Evolutionary conservation across 2,113 vertebrate genomes (phyloP), one percentile per base, ranked within the genome.

Genomic region (Melanerpes aurifrons): DNA sequence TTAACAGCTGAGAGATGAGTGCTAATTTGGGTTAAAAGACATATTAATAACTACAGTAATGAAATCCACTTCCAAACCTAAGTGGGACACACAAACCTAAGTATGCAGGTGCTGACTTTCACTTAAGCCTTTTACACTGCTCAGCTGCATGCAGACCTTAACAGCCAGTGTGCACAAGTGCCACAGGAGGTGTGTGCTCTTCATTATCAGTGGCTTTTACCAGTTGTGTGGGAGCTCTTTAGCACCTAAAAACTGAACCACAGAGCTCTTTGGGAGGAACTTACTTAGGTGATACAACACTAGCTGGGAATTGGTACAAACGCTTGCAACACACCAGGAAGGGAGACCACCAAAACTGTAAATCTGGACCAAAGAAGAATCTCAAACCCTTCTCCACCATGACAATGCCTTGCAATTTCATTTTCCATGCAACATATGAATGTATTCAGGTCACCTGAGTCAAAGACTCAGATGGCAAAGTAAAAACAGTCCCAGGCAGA

Each of bases 91-190:
- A 47, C 7, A 57, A 57, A 50, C 58, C 20, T 20, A 58, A 82
- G 47, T 14, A 59, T 0, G 3, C 25, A 35, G 21, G 3, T 83
- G 58, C 20, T 2, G 0, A 53, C 68, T 93, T 71, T 88, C 3
- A 0, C 29, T 32, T 7, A 25, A 80, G 14, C 15, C 12, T 67
- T 68, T 48, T 7, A 15, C 13, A 4, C 28, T 18, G 31, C 61
- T 53, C 1, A 4, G 32, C 69, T 62, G 24, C 6, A 45, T 26
- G 6, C 7, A 43, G 47, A 50, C 25, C 29, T 29, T 14, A 54
- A 48, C 0, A 80, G 31, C 10, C 53, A 31, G 21, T 4, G 21
- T 11, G 57, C 25, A 48, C 21, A 40, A 28, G 13, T 1, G 3
- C 24, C 29, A 37, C 24, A n/a, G 1, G 5, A 72, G 25, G 7